Conservation (phyloP, 2,113 vertebrate genomes). For the Entomyzon cyanotis region DNA sequence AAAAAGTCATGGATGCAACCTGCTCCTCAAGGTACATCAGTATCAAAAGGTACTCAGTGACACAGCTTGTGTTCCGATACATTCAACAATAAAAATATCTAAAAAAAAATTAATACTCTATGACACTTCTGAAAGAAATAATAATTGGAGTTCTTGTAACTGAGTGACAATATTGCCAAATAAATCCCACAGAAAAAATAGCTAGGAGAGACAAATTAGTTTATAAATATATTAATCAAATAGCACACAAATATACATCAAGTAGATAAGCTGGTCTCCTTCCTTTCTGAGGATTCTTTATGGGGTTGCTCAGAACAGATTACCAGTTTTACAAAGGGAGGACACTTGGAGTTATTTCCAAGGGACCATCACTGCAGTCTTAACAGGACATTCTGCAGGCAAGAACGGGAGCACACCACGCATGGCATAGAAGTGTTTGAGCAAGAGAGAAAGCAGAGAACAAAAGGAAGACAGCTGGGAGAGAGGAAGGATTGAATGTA, state of each 20-base stretch:
- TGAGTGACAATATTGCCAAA: neutral
- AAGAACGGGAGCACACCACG: neutral
- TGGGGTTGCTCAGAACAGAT: neutral
- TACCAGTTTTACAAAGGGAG: neutral
- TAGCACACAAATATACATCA: neutral
- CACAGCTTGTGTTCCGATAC: neutral
- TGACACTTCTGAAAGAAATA: neutral
- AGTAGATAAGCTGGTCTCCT: neutral
- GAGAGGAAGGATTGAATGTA: neutral
- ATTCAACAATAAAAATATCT: neutral
- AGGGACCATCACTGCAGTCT: neutral
- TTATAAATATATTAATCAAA: neutral
- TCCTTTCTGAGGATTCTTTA: neutral
- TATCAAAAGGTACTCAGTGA: neutral
- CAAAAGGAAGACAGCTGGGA: neutral
- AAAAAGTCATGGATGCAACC: neutral
- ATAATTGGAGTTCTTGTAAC: neutral
- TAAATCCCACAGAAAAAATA: neutral
- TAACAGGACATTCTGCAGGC: neutral
- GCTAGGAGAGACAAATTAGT: neutral
- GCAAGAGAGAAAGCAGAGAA: neutral
- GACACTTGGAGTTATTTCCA: neutral
- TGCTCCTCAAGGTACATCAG: neutral
- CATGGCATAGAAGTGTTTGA: rapidly evolving
- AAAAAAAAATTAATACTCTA: neutral